Evolutionary conservation across 2,113 vertebrate genomes (phyloP).

Genomic region (Pangasianodon hypophthalmus): DNA sequence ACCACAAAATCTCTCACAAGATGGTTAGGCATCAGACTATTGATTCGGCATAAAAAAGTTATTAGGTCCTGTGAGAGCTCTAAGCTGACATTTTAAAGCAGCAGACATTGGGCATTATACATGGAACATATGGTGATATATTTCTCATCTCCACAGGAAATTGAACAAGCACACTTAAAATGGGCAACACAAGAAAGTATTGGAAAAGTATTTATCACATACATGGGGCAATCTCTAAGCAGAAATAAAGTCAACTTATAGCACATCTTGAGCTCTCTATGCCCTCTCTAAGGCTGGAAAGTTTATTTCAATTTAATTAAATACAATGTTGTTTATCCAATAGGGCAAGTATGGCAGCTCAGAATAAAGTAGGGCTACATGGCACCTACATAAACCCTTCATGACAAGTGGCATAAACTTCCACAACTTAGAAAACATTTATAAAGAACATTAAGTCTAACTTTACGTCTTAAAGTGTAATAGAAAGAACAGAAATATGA

Average conservation of each 20-base stretch:
- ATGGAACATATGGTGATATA: neutral
- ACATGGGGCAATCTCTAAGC: neutral
- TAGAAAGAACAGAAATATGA: neutral
- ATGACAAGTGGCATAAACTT: neutral
- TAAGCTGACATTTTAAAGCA: neutral
- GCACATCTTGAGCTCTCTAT: neutral
- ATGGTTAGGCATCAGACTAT: neutral
- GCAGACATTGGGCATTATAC: neutral
- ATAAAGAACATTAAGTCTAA: neutral
- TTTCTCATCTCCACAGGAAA: neutral
- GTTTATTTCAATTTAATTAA: neutral
- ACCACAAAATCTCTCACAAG: constrained; percentile 8
- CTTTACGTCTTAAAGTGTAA: neutral
- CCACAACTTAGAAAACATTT: neutral
- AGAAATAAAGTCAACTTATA: neutral
- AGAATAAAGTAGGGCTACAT: neutral
- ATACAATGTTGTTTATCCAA: neutral
- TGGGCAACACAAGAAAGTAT: neutral
- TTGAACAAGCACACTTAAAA: neutral
- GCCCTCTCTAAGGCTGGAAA: neutral
- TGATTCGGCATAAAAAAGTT: neutral
- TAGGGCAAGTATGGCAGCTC: neutral
- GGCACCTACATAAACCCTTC: neutral
- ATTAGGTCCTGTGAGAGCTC: neutral
- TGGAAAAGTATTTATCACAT: neutral